These are phyloP conservation scores for Diplazon laetatorius DNA, from an alignment of 2,888 invertebrate genomes.

Conservation along the genomic window DNA sequence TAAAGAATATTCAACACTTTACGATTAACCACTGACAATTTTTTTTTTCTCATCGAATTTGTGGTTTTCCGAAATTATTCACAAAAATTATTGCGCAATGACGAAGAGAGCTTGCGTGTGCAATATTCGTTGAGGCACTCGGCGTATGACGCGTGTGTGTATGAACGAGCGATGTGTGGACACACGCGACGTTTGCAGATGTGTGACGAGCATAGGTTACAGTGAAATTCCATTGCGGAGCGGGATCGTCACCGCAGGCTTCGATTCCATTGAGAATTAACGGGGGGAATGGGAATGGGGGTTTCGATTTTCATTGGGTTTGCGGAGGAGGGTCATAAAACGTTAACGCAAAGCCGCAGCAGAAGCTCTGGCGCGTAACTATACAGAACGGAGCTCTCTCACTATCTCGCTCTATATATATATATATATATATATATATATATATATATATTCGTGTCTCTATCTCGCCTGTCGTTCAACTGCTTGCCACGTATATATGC, in stretches of 20 bases:
- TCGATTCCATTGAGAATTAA: constrained; percentile 79
- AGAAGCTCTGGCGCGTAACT: constrained; percentile 43
- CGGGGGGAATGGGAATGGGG: constrained; percentile 74
- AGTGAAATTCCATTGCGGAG: constrained; percentile 76
- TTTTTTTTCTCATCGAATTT: not conserved
- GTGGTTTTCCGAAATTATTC: constrained; percentile 42
- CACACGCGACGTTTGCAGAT: constrained; percentile 39
- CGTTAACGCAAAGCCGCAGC: constrained; percentile 76
- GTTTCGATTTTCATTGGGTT: constrained; percentile 76
- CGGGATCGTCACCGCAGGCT: constrained; percentile 73
- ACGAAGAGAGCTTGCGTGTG: not conserved
- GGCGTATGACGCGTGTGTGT: not conserved
- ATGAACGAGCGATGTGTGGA: constrained; percentile 16
- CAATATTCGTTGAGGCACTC: not conserved
- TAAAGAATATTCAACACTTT: constrained; percentile 19
- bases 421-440: not conserved
- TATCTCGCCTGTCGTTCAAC: constrained; percentile 28
- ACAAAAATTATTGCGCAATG: no score
- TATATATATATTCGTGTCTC: not conserved
- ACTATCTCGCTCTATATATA: not conserved
- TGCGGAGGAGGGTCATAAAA: constrained; percentile 73
- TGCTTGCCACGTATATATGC: constrained; percentile 28
- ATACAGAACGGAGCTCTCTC: constrained; percentile 10
- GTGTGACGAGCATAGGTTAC: constrained; percentile 68
- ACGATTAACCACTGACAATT: not conserved